These are phyloP conservation scores for Astreopora myriophthalma DNA, from an alignment of 64 coral and sea anemone genomes.

Conservation along the genomic window DNA sequence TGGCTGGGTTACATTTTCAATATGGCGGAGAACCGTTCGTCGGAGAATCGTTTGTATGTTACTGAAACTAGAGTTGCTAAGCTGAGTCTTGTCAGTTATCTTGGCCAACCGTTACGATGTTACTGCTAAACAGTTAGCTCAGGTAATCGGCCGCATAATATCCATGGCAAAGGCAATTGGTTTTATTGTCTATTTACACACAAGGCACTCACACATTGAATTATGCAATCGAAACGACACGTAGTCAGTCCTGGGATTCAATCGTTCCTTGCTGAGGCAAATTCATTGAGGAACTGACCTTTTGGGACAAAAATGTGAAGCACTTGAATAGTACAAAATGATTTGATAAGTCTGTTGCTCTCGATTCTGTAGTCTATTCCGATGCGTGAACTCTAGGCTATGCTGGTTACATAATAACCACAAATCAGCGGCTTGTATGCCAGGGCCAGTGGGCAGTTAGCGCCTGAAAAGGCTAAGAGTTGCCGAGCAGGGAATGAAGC, in stretches of 20 bases:
- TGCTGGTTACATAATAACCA: neutral
- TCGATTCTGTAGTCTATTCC: conserved; percentile 13
- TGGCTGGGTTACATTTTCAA: neutral
- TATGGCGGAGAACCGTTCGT: conserved; percentile 3
- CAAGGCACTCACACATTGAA: conserved; percentile 42
- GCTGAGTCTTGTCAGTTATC: conserved; percentile 9
- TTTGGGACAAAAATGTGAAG: conserved; percentile 13
- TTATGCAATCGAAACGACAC: conserved; percentile 27
- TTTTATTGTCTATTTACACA: neutral
- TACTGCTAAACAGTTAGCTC: neutral
- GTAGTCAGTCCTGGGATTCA: neutral
- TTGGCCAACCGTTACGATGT: conserved; percentile 4
- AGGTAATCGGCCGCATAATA: conserved; percentile 18
- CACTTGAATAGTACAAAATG: neutral
- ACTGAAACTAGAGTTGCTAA: conserved; percentile 14
- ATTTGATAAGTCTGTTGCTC: neutral
- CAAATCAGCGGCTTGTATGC: neutral
- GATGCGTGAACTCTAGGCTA: neutral
- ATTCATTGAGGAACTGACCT: conserved; percentile 41
- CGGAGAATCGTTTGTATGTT: neutral
- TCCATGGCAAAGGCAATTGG: conserved; percentile 52
- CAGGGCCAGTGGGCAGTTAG: neutral
- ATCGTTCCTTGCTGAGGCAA: neutral
- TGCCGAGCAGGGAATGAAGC: conserved; percentile 22
- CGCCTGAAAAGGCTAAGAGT: conserved; percentile 21